Percentiles rank a stretch among this genome's conserved stretches.
Evolutionary conservation across 2,113 vertebrate species (phyloP).

Genomic region (Aegypius monachus): DNA sequence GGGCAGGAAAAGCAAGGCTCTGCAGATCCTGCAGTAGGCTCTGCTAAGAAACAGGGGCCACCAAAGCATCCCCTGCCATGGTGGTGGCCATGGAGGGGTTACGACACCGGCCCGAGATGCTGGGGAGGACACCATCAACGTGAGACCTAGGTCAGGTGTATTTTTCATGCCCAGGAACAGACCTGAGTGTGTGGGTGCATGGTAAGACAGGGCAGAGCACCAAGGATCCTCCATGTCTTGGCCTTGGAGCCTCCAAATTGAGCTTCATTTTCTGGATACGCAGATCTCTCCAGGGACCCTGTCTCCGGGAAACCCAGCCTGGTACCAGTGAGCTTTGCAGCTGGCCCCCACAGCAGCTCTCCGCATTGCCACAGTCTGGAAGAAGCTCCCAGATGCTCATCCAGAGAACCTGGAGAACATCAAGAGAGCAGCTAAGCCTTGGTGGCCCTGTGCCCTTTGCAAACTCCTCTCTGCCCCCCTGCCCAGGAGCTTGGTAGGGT

Average conservation of each 20-base stretch:
- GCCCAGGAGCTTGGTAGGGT: background rate
- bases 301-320: background rate
- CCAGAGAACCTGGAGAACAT: background rate
- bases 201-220: background rate
- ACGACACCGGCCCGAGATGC: background rate
- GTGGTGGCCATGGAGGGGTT: background rate
- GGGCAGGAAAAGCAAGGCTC: background rate
- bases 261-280: background rate
- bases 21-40: background rate
- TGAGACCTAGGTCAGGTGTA: background rate
- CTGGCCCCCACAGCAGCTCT: background rate
- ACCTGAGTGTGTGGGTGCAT: too few relatives aligned
- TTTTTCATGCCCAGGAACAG: background rate
- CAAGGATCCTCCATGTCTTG: background rate
- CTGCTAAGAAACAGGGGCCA: background rate
- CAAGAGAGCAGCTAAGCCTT: background rate
- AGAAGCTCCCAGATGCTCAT: background rate
- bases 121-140: background rate
- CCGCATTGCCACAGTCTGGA: background rate
- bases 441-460: background rate
- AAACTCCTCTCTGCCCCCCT: background rate
- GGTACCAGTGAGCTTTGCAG: background rate
- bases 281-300: background rate
- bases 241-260: background rate
- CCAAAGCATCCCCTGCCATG: background rate